These are phyloP conservation scores for Leptopilina syphax DNA, from an alignment of 2,888 invertebrate species.

Conservation along the genomic window DNA sequence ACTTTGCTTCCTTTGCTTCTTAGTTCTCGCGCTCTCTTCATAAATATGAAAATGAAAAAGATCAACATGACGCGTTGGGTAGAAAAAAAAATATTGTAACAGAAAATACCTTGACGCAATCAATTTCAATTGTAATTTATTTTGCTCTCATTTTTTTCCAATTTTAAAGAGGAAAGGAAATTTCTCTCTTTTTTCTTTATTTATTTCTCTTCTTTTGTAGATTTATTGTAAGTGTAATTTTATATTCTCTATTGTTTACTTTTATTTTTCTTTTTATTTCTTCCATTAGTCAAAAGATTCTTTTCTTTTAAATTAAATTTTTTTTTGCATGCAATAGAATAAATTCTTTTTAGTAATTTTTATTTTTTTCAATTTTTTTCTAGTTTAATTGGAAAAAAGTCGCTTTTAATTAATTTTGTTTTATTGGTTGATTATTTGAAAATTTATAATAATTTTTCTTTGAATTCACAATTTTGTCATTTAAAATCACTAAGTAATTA, in stretches of 20 bases:
- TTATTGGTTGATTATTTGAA: too few species aligned
- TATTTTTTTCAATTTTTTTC: too few species aligned
- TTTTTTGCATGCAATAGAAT: too few species aligned
- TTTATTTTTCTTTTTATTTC: neutral
- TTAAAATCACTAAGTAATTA: too few species aligned
- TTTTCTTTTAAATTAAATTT: too few species aligned
- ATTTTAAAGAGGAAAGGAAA: neutral
- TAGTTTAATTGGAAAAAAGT: too few species aligned
- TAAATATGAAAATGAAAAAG: slow-evolving; percentile 27
- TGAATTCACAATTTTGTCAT: too few species aligned
- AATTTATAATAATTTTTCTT: too few species aligned
- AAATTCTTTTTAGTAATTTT: too few species aligned
- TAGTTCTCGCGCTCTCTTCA: slow-evolving; percentile 6
- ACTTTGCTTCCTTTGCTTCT: slow-evolving; percentile 15
- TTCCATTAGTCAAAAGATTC: too few species aligned
- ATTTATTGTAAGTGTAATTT: neutral
- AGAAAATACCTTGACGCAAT: slow-evolving; percentile 2
- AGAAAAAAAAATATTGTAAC: slow-evolving; percentile 26
- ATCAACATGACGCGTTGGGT: slow-evolving; percentile 23
- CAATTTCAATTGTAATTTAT: neutral
- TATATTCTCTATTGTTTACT: neutral
- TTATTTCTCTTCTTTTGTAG: neutral
- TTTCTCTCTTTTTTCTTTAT: neutral
- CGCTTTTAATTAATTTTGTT: too few species aligned
- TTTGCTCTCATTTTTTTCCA: slow-evolving; percentile 1